These are phyloP conservation scores for Balaenoptera acutorostrata DNA, from an alignment of 2,113 vertebrate species.

Conservation along the genomic window DNA sequence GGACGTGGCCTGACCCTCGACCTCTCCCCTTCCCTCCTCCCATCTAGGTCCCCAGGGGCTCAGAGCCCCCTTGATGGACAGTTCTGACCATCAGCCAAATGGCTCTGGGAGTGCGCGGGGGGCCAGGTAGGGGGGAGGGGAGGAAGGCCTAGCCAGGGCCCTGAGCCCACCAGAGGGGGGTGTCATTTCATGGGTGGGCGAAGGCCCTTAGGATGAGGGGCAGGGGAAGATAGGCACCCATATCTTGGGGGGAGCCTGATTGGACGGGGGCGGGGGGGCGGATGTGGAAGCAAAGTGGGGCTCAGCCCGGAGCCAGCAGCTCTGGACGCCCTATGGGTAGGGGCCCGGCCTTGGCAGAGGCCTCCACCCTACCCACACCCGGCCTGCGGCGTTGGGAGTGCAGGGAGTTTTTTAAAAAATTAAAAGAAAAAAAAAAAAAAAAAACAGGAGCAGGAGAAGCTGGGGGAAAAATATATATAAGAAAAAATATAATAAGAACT, in stretches of 20 bases:
- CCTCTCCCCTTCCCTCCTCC: slow-evolving; percentile 72
- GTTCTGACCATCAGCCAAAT: slow-evolving; percentile 78
- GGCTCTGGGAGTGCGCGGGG: slow-evolving; percentile 64
- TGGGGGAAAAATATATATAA: slow-evolving; percentile 77
- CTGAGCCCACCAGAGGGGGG: neutral
- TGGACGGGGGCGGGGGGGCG: neutral
- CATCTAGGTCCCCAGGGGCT: slow-evolving; percentile 70
- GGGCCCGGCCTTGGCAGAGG: slow-evolving; percentile 2
- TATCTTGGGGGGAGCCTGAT: neutral
- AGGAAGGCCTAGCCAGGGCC: slow-evolving; percentile 2
- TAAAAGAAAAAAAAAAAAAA: slow-evolving; percentile 55
- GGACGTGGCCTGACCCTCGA: slow-evolving; percentile 72
- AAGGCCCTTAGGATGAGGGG: neutral
- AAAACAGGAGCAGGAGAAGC: slow-evolving; percentile 74
- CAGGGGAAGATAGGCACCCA: neutral
- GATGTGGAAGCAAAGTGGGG: neutral
- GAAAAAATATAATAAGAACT: slow-evolving; percentile 78
- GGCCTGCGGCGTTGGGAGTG: slow-evolving; percentile 54
- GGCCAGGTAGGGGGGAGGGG: slow-evolving; percentile 72
- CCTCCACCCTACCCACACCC: slow-evolving; percentile 41
- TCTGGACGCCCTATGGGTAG: neutral
- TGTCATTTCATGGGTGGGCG: neutral
- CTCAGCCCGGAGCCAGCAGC: neutral
- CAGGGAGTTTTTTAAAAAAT: slow-evolving; percentile 61
- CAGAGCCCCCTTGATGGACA: slow-evolving; percentile 74